Base-by-base conservation (phyloP, 2,113 vertebrate genomes). In the Callipepla squamata region DNA sequence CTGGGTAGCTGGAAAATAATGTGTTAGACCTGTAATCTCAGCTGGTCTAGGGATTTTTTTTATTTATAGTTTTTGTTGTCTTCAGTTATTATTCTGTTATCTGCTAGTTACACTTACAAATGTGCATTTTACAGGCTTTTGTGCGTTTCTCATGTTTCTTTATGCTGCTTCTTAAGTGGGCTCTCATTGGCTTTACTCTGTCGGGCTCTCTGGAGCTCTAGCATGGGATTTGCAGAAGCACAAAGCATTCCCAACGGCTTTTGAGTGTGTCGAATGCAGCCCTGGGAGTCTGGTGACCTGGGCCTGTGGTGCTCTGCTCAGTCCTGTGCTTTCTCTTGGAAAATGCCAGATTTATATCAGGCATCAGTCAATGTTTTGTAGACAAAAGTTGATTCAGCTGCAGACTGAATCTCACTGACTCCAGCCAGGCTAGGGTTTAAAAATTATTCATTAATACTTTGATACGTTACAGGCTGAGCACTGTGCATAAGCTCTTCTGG, bases 131-230 rank as follows among this genome's bases (percentile, higher is more conserved):
- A 68, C 74, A 84, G 65, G 80, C 50, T 92, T 32, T 70, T 58
- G 18, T 69, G 53, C 82, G 48, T 55, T 59, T 74, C 58, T 89
- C 28, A 3, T 26, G 38, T 70, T 87, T 77, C 84, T 78, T 80
- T 68, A 28, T 68, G 36, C 62, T 57, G 79, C 61, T 92, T 82
- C 90, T 84, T n/a, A 48, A 57, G 89, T 55, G 25, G 17, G 7
- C 91, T 87, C 81, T 93, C 36, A 18, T 38, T 87, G 86, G 74
- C 80, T 96, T 93, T 75, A 79, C 48, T 62, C 32, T 78, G 9
- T 13, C 53, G 77, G 50, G 22, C 74, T 91, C 21, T 80, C 75
- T 85, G 75, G 55, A 86, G 59, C 17, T 70, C 82, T 50, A 87
- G 67, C n/a, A 19, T 4, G 80, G 84, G 42, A 22, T 90, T 85